Evolutionary conservation across 2,797 vertebrate genomes (phyloP).

Genomic region (Tamandua tetradactyla): DNA sequence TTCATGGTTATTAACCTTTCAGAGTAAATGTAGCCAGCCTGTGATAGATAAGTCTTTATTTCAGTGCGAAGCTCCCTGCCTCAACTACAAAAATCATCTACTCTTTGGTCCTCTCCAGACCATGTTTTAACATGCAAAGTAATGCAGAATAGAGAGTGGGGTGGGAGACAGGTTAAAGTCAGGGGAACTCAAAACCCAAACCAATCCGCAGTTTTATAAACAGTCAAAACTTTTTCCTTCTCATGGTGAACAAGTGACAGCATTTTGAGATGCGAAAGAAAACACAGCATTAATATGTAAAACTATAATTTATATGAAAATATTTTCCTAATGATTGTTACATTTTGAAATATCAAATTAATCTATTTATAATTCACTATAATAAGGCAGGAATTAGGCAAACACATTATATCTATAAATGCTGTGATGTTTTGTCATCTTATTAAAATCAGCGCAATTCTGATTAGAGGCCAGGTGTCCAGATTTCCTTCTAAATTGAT

Average conservation of each 20-base stretch:
- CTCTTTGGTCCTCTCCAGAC: neutral
- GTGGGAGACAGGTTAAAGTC: constrained; percentile 37
- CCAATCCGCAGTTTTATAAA: constrained; percentile 18
- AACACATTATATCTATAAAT: constrained; percentile 57
- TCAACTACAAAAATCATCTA: neutral
- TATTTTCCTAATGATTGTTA: constrained; percentile 44
- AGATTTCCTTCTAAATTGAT: constrained; percentile 64
- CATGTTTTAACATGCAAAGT: neutral
- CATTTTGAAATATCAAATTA: constrained; percentile 62
- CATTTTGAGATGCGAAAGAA: constrained; percentile 56
- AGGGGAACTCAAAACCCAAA: neutral
- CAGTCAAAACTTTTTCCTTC: neutral
- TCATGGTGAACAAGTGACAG: neutral
- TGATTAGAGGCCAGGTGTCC: constrained; percentile 44
- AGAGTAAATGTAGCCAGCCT: neutral
- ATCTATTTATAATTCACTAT: constrained; percentile 43
- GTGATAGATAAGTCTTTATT: constrained; percentile 9
- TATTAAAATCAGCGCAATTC: constrained; percentile 69
- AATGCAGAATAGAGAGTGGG: neutral
- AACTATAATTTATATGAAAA: constrained; percentile 59
- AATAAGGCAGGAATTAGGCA: constrained; percentile 61
- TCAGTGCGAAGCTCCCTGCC: neutral
- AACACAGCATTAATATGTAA: constrained; percentile 45
- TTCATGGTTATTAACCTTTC: neutral
- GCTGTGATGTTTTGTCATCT: constrained; percentile 66